Percentiles rank a stretch among this genome's conserved stretches.
Evolutionary conservation across 1,140 invertebrate species (phyloP).

Genomic region (Myzus persicae): DNA sequence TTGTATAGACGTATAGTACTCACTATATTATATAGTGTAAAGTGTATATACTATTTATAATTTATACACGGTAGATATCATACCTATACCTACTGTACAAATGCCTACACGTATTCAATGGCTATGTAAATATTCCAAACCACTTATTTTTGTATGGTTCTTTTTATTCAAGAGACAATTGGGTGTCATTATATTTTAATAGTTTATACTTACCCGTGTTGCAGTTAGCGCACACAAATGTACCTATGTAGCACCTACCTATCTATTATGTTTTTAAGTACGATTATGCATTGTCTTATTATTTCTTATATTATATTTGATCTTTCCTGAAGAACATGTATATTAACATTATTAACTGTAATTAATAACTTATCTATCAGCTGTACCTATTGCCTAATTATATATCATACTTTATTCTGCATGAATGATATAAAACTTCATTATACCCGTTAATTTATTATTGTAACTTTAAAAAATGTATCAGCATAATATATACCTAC

Average conservation of each 20-base stretch:
- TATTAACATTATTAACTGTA: background rate
- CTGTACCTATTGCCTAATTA: background rate
- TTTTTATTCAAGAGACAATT: background rate
- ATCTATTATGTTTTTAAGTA: background rate
- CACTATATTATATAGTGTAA: too few relatives aligned
- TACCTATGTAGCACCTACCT: too few relatives aligned
- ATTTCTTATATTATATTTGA: background rate
- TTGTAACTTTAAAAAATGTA: background rate
- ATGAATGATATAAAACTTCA: background rate
- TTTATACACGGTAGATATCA: background rate
- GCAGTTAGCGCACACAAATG: background rate
- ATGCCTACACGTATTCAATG: background rate
- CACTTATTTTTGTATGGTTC: background rate
- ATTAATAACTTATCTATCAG: background rate
- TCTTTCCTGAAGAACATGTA: background rate
- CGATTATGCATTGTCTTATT: too few relatives aligned
- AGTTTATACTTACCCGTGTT: background rate
- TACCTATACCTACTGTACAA: background rate
- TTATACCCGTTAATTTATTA: background rate
- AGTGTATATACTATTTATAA: background rate
- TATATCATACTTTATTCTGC: background rate
- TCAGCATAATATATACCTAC: background rate
- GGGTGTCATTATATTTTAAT: background rate
- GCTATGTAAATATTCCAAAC: background rate
- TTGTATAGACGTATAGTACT: too few relatives aligned